Base-by-base conservation (phyloP, 2,113 vertebrate species). In the Siphamia tubifer region DNA sequence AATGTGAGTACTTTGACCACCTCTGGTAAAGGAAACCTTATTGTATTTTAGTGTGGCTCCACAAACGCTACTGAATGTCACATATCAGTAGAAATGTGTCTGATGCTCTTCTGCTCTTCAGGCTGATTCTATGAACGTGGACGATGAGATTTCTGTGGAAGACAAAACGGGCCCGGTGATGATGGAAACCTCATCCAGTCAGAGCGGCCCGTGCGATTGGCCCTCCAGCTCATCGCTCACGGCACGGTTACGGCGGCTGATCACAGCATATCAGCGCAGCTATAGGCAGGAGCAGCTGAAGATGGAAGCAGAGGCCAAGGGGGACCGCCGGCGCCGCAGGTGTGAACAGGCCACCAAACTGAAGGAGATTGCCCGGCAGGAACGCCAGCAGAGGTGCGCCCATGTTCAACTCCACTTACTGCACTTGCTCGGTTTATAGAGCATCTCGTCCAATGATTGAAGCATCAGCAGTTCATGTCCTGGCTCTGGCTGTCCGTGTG, bases 251-350 rank as follows among this genome's bases (percentile, higher is more conserved):
- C 91, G 96, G 7, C 92, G 95, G 7, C 90, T 98, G 6, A 93
- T 98, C 61, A 95, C 96, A 0, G 95, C 96, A 7, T 98, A 93
- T 83, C 96, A 98, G 30, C 94, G 96, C 64, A 96, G 93, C 81
- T 97, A 96, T 77, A 94, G 95, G 49, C 92, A 93, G 39, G 95
- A 97, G 84, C 96, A 96, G 80, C 93, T 96, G 34, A 96, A 96
- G 87, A 94, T 94, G 6, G 95, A 96, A 67, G 96, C 95, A 0
- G 95, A 95, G 2, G 96, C 95, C 2, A 95, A 96, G 60, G 95
- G 95, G 0, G 96, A 98, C 77, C 92, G 95, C 17, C 86, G 95
- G 0, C 91, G 95, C 1, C 83, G 95, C 10, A 90, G 96, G 6
- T 96, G 95, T 7, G 96, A 98, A 82, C 95, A 96, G 30, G 94